A percentile compares a stretch with the other conserved stretches of the same genome.
Conservation (phyloP, 1,140 invertebrate species). For the Philaenus spumarius region DNA sequence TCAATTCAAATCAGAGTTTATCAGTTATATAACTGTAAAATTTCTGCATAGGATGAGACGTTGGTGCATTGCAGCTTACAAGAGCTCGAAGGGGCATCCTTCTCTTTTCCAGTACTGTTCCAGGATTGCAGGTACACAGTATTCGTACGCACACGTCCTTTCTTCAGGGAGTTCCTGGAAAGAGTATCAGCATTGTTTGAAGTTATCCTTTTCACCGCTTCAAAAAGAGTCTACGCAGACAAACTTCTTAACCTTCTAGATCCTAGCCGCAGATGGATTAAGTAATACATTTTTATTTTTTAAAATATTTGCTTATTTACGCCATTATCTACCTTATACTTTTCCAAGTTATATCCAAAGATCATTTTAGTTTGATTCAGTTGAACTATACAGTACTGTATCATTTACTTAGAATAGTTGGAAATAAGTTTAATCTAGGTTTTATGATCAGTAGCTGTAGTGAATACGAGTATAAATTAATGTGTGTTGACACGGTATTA, state of each 20-base stretch:
- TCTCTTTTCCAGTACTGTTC: constrained; percentile 91
- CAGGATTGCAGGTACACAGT: constrained; percentile 75
- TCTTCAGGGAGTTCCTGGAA: constrained; percentile 87
- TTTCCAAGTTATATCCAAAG: too few relatives aligned
- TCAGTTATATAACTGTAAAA: not conserved
- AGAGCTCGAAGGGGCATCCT: constrained; percentile 84
- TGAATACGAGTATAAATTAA: too few relatives aligned
- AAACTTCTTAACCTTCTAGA: constrained; percentile 90
- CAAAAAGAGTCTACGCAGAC: constrained; percentile 93
- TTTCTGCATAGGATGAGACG: constrained; percentile 80
- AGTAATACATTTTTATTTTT: constrained; percentile 48
- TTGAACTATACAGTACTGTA: too few relatives aligned
- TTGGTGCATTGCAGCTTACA: constrained; percentile 92
- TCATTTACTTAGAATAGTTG: too few relatives aligned
- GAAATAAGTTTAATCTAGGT: too few relatives aligned
- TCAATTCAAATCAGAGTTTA: not conserved
- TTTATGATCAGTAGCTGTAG: too few relatives aligned
- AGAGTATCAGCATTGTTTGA: constrained; percentile 85
- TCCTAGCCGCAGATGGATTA: constrained; percentile 82
- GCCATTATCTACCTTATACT: too few relatives aligned
- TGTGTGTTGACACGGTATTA: too few relatives aligned
- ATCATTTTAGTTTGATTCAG: too few relatives aligned
- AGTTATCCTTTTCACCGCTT: constrained; percentile 94
- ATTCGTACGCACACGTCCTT: constrained; percentile 69
- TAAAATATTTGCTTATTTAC: not conserved